Evolutionary conservation across 2,113 vertebrate species (phyloP).

Genomic region (Varanus komodoensis): DNA sequence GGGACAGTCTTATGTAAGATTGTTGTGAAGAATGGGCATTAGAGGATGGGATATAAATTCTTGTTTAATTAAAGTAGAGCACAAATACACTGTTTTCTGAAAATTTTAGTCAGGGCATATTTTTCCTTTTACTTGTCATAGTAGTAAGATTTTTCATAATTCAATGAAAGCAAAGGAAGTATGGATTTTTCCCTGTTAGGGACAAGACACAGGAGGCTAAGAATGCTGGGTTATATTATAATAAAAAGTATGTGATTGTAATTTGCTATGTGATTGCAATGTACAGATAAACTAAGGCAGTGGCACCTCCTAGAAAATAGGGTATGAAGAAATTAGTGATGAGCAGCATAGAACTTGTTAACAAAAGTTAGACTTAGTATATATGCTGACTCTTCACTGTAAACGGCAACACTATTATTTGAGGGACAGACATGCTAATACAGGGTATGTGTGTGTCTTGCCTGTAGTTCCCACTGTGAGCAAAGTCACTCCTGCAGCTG

Average conservation of each 20-base stretch:
- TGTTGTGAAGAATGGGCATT: not conserved
- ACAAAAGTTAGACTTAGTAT: not conserved
- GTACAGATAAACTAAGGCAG: too few relatives aligned
- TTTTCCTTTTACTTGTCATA: not conserved
- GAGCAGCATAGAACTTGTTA: not conserved
- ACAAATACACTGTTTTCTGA: not conserved
- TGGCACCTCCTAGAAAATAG: not conserved
- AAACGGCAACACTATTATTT: not conserved
- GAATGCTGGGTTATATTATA: not conserved
- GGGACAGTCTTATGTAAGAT: not conserved
- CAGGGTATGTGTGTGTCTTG: not conserved
- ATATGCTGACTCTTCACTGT: not conserved
- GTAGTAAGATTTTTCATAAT: not conserved
- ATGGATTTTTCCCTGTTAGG: not conserved
- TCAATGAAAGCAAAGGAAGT: not conserved
- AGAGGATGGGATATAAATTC: not conserved
- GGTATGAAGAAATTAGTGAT: not conserved
- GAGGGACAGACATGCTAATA: not conserved
- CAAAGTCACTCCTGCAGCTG: slow-evolving; percentile 72
- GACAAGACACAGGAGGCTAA: too few relatives aligned
- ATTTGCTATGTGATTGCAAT: not conserved
- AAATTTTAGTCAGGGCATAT: not conserved
- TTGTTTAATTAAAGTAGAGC: not conserved
- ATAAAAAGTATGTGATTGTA: not conserved
- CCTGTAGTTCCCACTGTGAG: slow-evolving; percentile 76